Percentiles rank a stretch among this genome's conserved stretches.
phyloP scores from a whole-genome alignment of 2,797 vertebrate species.

The Sylvia borin region DNA sequence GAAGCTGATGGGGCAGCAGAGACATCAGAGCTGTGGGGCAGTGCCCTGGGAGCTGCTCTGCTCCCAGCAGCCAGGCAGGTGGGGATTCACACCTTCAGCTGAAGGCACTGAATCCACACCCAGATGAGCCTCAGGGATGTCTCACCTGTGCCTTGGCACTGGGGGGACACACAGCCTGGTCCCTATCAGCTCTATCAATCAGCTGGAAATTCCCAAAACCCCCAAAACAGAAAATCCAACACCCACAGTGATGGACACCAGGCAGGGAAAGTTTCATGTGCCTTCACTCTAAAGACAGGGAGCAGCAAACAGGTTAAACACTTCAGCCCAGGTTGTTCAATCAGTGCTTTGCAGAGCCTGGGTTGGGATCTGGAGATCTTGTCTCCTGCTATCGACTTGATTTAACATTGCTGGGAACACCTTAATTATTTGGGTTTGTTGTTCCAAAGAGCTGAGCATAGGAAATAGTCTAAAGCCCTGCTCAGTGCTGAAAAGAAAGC shows the following conservation, averaged over 20 bases:
- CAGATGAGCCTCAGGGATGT: background rate
- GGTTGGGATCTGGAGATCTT: background rate
- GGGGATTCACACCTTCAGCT: background rate
- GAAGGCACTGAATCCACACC: background rate
- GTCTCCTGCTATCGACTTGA: background rate
- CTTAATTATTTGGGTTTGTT: slow-evolving; percentile 21
- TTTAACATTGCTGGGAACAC: background rate
- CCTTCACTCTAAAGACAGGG: background rate
- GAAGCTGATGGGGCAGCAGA: background rate
- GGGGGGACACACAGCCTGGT: background rate
- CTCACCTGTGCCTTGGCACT: background rate
- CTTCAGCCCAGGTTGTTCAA: background rate
- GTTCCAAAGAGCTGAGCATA: background rate
- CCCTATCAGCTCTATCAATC: background rate
- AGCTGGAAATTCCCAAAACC: background rate
- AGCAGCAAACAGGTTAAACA: background rate
- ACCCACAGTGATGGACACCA: rapidly evolving
- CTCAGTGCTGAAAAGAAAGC: background rate
- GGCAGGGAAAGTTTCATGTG: background rate
- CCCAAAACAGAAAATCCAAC: background rate
- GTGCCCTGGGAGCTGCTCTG: background rate
- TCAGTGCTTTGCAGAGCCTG: background rate
- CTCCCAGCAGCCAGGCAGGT: background rate
- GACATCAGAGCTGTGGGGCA: background rate
- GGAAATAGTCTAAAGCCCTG: background rate